phyloP scores from a whole-genome alignment of 1,140 invertebrate species.

The Drosophila rufa region DNA sequence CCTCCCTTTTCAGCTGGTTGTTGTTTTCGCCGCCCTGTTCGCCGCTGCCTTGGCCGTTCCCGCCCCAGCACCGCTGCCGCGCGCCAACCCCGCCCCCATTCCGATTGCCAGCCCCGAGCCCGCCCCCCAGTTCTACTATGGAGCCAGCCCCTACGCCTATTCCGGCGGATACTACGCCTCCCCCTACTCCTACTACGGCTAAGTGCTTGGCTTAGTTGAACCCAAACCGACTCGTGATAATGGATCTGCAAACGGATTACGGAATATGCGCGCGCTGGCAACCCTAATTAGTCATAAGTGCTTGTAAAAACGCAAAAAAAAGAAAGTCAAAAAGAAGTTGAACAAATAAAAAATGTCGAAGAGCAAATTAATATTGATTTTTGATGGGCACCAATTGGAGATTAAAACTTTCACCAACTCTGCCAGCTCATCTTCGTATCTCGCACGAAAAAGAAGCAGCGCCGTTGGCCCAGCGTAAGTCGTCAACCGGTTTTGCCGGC shows the following conservation, averaged over 20 bases:
- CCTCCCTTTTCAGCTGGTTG: slow-evolving; percentile 48
- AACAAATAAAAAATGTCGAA: slow-evolving; percentile 53
- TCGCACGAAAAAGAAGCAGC: neutral
- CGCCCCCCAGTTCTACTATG: slow-evolving; percentile 74
- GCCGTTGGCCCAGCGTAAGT: neutral
- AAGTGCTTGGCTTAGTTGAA: slow-evolving; percentile 35
- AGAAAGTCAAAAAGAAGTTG: slow-evolving; percentile 42
- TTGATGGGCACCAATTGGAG: neutral
- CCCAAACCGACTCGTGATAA: slow-evolving; percentile 36
- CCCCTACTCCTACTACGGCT: slow-evolving; percentile 77
- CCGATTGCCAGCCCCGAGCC: slow-evolving; percentile 72
- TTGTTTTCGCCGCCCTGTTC: slow-evolving; percentile 78
- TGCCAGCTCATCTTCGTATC: neutral
- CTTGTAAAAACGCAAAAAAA: slow-evolving; percentile 65
- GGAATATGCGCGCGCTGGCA: slow-evolving; percentile 57
- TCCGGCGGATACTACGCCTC: slow-evolving; percentile 71
- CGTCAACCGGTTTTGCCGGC: neutral
- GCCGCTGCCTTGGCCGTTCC: slow-evolving; percentile 68
- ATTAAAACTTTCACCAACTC: slow-evolving; percentile 12
- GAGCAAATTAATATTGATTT: slow-evolving; percentile 20
- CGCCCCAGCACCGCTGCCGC: slow-evolving; percentile 52
- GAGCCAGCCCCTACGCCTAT: slow-evolving; percentile 73
- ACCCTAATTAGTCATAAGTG: slow-evolving; percentile 72
- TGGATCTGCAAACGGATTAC: slow-evolving; percentile 57
- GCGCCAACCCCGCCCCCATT: slow-evolving; percentile 65